These are phyloP conservation scores for Lophotriccus pileatus DNA, from an alignment of 2,797 vertebrate species.

Conservation along the genomic window DNA sequence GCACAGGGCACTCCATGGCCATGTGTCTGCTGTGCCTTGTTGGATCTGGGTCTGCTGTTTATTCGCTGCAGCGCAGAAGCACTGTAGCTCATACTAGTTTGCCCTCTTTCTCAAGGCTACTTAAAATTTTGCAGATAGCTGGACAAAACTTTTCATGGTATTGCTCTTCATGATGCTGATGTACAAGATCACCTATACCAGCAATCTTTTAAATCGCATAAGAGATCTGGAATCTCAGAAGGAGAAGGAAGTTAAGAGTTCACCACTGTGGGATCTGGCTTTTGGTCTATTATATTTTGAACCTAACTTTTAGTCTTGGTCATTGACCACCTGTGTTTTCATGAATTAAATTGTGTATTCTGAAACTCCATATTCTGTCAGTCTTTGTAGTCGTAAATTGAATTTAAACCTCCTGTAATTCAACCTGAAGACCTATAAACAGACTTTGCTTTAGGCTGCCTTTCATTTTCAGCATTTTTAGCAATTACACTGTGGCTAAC, in stretches of 20 bases:
- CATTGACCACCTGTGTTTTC: not conserved
- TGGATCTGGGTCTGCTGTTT: not conserved
- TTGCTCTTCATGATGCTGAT: fast-evolving
- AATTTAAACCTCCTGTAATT: not conserved
- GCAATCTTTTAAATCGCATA: not conserved
- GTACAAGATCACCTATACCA: not conserved
- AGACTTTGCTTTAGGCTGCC: not conserved
- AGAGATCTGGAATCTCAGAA: not conserved
- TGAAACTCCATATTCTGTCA: not conserved
- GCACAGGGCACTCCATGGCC: not conserved
- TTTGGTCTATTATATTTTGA: not conserved
- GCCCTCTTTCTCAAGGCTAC: not conserved
- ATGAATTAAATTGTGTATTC: not conserved
- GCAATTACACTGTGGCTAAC: not conserved
- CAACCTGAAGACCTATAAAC: not conserved
- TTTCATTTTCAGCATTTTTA: conserved; percentile 4
- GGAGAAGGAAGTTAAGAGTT: not conserved
- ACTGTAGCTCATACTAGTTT: not conserved
- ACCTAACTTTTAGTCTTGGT: not conserved
- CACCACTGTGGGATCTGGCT: not conserved
- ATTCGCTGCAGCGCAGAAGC: not conserved
- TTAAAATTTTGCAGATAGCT: not conserved
- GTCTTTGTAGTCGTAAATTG: not conserved
- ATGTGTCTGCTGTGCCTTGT: fast-evolving
- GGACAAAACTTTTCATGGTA: not conserved